Evolutionary conservation across 2,797 vertebrate genomes (phyloP).

Genomic region (Sebastes vulpes): DNA sequence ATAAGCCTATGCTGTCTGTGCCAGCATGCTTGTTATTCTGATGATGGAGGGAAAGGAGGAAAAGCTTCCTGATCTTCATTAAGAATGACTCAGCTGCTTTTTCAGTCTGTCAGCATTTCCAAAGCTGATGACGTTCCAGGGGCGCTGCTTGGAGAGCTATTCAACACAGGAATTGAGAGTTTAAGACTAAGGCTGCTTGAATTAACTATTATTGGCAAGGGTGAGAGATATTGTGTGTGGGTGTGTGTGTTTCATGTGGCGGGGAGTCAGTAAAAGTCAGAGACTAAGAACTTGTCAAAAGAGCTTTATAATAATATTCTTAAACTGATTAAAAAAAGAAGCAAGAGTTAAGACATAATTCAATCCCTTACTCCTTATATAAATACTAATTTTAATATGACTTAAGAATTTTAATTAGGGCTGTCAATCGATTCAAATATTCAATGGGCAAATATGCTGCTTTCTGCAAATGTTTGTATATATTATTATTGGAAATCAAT

Average conservation of each 20-base stretch:
- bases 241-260: neutral
- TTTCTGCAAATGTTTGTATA: too few species aligned
- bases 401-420: neutral
- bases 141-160: conserved; percentile 63
- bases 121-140: conserved; percentile 74
- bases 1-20: conserved; percentile 71
- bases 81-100: conserved; percentile 83
- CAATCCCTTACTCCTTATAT: neutral
- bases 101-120: conserved; percentile 79
- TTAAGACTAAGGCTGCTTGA: conserved; percentile 64
- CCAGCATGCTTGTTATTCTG: conserved; percentile 81
- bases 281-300: conserved; percentile 22
- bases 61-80: conserved; percentile 84
- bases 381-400: neutral
- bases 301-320: conserved; percentile 30
- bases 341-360: neutral
- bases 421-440: too few species aligned
- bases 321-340: conserved; percentile 15
- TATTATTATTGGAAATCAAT: too few species aligned
- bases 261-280: neutral
- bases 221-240: conserved; percentile 1
- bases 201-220: conserved; percentile 49
- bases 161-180: conserved; percentile 56
- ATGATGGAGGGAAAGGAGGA: conserved; percentile 70
- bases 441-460: too few species aligned